Base-by-base conservation (phyloP, 2,888 invertebrate species). In the Erebia palarica region DNA sequence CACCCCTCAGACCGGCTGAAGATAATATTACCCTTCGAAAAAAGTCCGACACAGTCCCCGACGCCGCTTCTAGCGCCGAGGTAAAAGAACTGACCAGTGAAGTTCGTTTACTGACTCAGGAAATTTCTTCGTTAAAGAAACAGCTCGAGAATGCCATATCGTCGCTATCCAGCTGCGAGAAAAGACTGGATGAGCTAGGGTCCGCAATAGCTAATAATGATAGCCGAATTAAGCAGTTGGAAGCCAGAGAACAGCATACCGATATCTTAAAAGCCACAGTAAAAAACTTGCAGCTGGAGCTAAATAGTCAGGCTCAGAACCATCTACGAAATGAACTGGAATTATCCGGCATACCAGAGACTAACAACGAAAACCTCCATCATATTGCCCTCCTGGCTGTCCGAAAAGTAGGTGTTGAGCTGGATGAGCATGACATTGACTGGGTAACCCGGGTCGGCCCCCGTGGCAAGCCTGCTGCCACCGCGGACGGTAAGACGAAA, bases 11-110 rank as follows among this genome's bases (percentile, higher is more conserved):
- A 49, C 7, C 55, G 10, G 21, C 44, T 13, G 61, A 49, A 7
- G 69, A 69, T 51, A 61, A 60, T 53, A 16, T 57, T 16, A 59
- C 67, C 10, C 47, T 59, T 9, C 58, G 67, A n/a, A 69, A 69
- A 21, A 57, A 69, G 36, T 42, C 44, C n/a, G 51, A 61, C 55
- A 63, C 16, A 16, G 53, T 53, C 4, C 7, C n/a, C n/a, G 53
- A n/a, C n/a, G 7, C 53, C n/a, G 53, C 53, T 3, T n/a, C 53
- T 53, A 53, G 53, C 16, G n/a, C 53, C 9, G 53, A 53, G n/a
- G 16, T 53, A 53, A 53, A 53, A 53, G 53, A 53, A 53, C 53
- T 53, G n/a, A 53, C 53, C n/a, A 53, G n/a, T 8, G n/a, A n/a
- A 53, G 53, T 53, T 8, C 53, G 53, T 53, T 3, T 53, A 53